Evolutionary conservation across 2,113 vertebrate species (phyloP), one percentile per base, ranked within the genome.

Genomic region (Trochalopteron elliotii): DNA sequence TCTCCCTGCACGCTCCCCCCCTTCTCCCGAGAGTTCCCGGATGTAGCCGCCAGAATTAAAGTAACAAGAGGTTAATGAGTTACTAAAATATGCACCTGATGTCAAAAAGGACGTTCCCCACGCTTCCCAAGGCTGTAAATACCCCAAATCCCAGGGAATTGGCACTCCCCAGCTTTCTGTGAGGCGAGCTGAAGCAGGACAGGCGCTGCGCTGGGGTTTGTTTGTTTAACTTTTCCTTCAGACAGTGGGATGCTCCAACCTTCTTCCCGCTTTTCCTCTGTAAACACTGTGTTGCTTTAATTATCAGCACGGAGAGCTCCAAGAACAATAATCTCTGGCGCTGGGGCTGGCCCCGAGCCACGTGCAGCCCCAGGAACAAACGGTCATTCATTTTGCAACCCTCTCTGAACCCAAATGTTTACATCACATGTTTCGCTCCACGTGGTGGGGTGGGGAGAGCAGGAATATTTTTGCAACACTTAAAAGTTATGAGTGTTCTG

Each of bases 381-480:
- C 2, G 75, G 97, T 87, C 96, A 95, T 96, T 97, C 80, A 72
- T 86, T 76, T 80, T 50, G 77, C 33, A 86, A 71, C 78, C 9
- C 94, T 63, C 77, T 19, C 71, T 33, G 72, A 94, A 82, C 50
- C 64, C 39, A 45, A 90, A 40, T 97, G 96, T 97, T 97, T 97
- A 97, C 97, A 97, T 96, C 97, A 78, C 96, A 92, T 93, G 77
- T 93, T 96, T 6, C 14, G 31, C 90, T 95, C 96, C 96, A 96
- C 96, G 96, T 97, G 96, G 93, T 96, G 88, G 93, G 94, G 83
- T 95, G 94, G 93, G 91, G 91, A 92, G 87, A 95, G 74, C 75
- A 15, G 83, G 91, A 80, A 80, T 97, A 92, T 96, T 97, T 97
- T 88, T 91, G 95, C 91, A 96, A 89, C 96, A 92, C 97, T 97